Evolutionary conservation across 2,797 vertebrate species (phyloP), one percentile per base, ranked within the genome.

Genomic region (Enteromius viviparus): DNA sequence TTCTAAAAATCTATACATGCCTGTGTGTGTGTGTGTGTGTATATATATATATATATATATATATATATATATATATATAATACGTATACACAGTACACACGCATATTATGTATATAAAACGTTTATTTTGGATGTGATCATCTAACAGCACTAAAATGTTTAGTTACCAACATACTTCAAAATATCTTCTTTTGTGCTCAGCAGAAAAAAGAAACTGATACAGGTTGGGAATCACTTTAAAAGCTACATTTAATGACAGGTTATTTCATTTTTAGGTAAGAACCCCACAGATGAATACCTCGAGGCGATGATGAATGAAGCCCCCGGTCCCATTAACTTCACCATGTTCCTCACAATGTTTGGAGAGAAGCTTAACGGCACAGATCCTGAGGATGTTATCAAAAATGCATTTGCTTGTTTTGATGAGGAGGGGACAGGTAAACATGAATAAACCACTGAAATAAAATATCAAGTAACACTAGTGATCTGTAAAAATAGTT

Each of bases 281-380:
- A 98, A 97, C 85, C 97, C 98, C 42, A 97, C 96, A 0, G 97
- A 99, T 6, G 97, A 97, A 0, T 98, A 98, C 91, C 92, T 99
- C 12, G 98, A 99, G 82, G 89, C 94, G 62, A 99, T 99, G 98
- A 99, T 99, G 97, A 98, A 96, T 0, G 97, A 99, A 91, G 97
- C 97, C 0, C 96, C 96, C 0, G 97, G 97, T 0, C 96, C 94
- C 19, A 96, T 95, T 86, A 97, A 96, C 84, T 96, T 97, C 78
- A 97, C 97, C 21, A 98, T 99, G 97, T 98, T 99, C 87, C 96
- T 98, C 87, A 99, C 97, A 3, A 98, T 99, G 97, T 99, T 98
- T 85, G 97, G 97, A 37, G 97, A 98, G 91, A 98, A 98, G 91
- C 88, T 98, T 51, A 99, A 98, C 9, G 97, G 97, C 83, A 98